A percentile compares a stretch with the other conserved stretches of the same genome.
These are phyloP conservation scores for Metaphire vulgaris DNA, from an alignment of 1,140 invertebrate genomes.

Conservation along the genomic window DNA sequence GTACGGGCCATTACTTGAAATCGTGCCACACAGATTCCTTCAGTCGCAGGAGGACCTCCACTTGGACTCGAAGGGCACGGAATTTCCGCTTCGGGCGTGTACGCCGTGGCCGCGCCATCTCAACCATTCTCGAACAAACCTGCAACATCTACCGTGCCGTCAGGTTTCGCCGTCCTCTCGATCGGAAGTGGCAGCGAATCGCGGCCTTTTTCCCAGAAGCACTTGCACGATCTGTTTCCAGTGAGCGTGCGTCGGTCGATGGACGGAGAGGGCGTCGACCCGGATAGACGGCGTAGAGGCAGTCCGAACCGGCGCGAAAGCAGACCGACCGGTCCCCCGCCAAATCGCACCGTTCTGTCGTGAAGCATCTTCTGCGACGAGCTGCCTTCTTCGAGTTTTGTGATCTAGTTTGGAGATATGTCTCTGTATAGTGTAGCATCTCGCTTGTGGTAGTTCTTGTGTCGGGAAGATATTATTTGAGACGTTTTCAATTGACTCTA, in stretches of 20 bases:
- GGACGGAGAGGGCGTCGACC: neutral
- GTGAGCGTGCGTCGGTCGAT: neutral
- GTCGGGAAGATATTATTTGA: too few relatives aligned
- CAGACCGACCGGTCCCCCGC: neutral
- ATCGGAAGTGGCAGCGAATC: neutral
- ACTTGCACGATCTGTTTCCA: neutral
- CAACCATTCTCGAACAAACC: neutral
- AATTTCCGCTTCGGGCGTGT: neutral
- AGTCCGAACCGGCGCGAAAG: neutral
- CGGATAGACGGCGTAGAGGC: neutral
- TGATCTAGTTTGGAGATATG: too few relatives aligned
- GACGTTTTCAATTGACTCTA: too few relatives aligned
- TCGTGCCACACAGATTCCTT: neutral
- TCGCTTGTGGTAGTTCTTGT: too few relatives aligned
- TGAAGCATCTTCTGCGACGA: neutral
- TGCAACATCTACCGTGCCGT: neutral
- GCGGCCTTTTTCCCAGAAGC: neutral
- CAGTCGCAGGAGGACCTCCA: neutral
- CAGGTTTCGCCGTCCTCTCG: neutral
- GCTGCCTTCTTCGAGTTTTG: too few relatives aligned
- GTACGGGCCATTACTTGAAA: neutral
- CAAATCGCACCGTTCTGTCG: neutral
- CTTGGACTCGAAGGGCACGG: neutral
- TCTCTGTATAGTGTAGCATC: too few relatives aligned
- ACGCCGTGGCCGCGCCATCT: neutral